Percentiles rank a stretch among this genome's conserved stretches.
These are phyloP conservation scores for Zelleria hepariella DNA, from an alignment of 2,888 invertebrate species.

Conservation along the genomic window DNA sequence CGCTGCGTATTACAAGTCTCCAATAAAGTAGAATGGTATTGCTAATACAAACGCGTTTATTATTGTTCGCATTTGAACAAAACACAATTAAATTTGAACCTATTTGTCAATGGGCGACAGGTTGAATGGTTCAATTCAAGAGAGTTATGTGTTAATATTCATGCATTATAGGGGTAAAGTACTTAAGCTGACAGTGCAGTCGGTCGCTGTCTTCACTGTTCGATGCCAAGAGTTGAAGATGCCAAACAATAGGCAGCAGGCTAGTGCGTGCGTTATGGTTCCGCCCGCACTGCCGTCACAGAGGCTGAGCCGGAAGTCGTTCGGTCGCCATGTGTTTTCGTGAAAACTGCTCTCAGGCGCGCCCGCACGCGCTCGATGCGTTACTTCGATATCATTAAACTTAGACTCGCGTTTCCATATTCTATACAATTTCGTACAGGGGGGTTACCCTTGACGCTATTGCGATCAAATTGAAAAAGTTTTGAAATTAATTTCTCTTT, in stretches of 20 bases:
- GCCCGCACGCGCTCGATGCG: background rate
- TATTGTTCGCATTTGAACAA: background rate
- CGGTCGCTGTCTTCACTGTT: conserved; percentile 41
- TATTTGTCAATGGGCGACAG: conserved; percentile 9
- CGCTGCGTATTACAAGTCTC: background rate
- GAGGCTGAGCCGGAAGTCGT: conserved; percentile 49
- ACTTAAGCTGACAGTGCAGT: conserved; percentile 57
- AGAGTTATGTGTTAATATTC: conserved; percentile 49
- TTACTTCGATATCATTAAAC: background rate
- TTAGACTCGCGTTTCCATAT: background rate
- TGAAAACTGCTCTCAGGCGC: background rate
- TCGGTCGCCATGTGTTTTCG: conserved; percentile 17
- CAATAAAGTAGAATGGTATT: background rate
- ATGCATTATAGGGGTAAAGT: conserved; percentile 51
- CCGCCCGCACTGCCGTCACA: conserved; percentile 33
- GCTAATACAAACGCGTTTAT: background rate
- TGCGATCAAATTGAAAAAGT: too few relatives aligned
- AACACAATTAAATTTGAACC: background rate
- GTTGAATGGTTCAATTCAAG: conserved; percentile 31
- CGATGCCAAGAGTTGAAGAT: conserved; percentile 66
- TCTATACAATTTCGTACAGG: too few relatives aligned
- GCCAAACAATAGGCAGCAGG: conserved; percentile 69
- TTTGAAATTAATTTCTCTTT: too few relatives aligned
- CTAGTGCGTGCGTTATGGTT: conserved; percentile 43
- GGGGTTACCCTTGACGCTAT: too few relatives aligned